Evolutionary conservation across 2,797 vertebrate genomes (phyloP).

Genomic region (Heterohyrax brucei): DNA sequence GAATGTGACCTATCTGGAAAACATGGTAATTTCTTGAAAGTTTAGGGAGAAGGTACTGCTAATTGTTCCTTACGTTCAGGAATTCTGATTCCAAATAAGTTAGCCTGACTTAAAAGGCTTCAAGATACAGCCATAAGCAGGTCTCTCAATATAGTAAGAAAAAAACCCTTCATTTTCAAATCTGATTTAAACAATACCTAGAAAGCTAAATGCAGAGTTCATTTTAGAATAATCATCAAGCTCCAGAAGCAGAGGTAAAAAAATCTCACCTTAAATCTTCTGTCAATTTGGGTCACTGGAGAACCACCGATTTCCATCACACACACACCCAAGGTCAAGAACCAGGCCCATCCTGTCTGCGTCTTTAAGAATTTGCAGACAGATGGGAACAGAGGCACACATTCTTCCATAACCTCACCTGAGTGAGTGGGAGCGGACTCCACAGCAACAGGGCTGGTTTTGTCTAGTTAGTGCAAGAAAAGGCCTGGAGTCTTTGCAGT

Average conservation of each 20-base stretch:
- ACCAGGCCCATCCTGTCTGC: too few relatives aligned
- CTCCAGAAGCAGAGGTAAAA: background rate
- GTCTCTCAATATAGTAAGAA: background rate
- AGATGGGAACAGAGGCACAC: too few relatives aligned
- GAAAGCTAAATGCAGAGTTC: background rate
- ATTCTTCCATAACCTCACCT: too few relatives aligned
- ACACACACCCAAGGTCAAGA: too few relatives aligned
- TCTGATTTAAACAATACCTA: background rate
- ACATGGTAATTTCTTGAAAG: background rate
- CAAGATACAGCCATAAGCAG: background rate
- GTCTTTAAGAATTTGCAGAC: too few relatives aligned
- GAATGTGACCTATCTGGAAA: background rate
- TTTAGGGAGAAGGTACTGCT: background rate
- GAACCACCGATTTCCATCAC: background rate
- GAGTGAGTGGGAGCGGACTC: too few relatives aligned
- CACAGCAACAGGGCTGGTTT: too few relatives aligned
- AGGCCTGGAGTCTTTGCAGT: too few relatives aligned
- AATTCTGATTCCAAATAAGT: constrained; percentile 28
- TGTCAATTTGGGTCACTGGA: background rate
- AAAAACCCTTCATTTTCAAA: constrained; percentile 20
- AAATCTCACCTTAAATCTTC: background rate
- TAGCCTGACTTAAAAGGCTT: background rate
- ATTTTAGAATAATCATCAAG: constrained; percentile 39
- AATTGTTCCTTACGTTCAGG: background rate
- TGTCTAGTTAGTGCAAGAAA: too few relatives aligned